Base-by-base conservation (phyloP, 2,113 vertebrate genomes). In the Butorides virescens region DNA sequence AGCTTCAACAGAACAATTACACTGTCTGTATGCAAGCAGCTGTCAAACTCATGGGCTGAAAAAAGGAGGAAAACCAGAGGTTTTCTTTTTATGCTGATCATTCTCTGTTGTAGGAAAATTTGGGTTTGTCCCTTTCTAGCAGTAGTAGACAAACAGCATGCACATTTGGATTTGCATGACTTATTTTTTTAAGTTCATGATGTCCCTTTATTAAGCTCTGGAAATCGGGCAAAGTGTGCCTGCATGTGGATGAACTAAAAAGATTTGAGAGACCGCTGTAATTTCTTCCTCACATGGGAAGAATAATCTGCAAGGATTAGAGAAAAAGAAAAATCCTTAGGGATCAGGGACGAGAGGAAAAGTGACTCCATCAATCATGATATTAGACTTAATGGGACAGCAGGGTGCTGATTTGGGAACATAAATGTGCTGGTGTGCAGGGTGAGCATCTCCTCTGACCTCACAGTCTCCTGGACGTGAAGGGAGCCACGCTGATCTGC, bases 251-350 rank as follows among this genome's bases (percentile, higher is more conserved):
- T 92, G 79, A 89, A 46, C 66, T 79, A 86, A 94, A 95, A 86
- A 77, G 94, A 93, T 95, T 92, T 90, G 73, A 59, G 78, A 65
- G 34, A 47, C 53, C 42, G 23, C 76, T 95, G 84, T 75, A 94
- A 96, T 94, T 97, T 97, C 82, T 39, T 72, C 63, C 65, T 29
- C 55, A 55, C 52, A 53, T 55, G 49, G 74, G 39, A 94, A 88
- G 46, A 96, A 55, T 88, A 94, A 95, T 9, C 44, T 68, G 63
- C 25, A 81, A 82, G 42, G 95, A 92, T 96, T 96, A 95, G 74
- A 52, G 8, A 26, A 1, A 4, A 18, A 56, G 42, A 83, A 15
- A 75, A 32, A 37, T 53, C 36, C 47, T 65, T 61, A 26, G 50
- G n/a, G 36, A 90, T 76, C 61, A 67, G 86, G 59, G 55, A 46